Evolutionary conservation across 2,113 vertebrate species (phyloP).

Genomic region (Acrocephalus arundinaceus): DNA sequence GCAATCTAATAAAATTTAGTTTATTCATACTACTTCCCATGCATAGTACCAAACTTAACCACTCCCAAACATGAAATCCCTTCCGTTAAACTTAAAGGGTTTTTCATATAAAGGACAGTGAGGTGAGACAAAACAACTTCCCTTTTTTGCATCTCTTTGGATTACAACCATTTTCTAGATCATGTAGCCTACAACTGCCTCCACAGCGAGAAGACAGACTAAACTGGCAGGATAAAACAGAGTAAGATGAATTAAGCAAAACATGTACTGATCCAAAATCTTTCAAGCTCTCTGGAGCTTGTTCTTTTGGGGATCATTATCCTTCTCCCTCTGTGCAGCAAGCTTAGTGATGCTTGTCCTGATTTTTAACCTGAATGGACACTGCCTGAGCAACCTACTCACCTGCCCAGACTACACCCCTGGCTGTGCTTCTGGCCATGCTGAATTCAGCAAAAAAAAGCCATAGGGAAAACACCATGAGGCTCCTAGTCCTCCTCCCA

Average conservation of each 20-base stretch:
- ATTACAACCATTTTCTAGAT: background rate
- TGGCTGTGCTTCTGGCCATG: background rate
- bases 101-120: background rate
- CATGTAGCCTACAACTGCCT: background rate
- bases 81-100: background rate
- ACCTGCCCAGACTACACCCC: background rate
- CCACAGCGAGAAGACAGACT: background rate
- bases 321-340: background rate
- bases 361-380: background rate
- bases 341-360: background rate
- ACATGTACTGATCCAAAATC: background rate
- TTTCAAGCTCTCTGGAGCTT: background rate
- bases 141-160: background rate
- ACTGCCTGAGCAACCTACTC: fast-evolving
- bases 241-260: background rate
- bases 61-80: background rate
- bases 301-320: background rate
- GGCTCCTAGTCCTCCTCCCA: background rate
- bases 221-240: background rate
- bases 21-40: background rate
- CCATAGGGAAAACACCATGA: background rate
- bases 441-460: background rate
- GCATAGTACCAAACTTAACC: background rate
- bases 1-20: background rate
- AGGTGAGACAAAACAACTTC: background rate